Percentiles rank a stretch among this genome's conserved stretches.
phyloP scores from a whole-genome alignment of 2,113 vertebrate species.

The Alectura lathami region DNA sequence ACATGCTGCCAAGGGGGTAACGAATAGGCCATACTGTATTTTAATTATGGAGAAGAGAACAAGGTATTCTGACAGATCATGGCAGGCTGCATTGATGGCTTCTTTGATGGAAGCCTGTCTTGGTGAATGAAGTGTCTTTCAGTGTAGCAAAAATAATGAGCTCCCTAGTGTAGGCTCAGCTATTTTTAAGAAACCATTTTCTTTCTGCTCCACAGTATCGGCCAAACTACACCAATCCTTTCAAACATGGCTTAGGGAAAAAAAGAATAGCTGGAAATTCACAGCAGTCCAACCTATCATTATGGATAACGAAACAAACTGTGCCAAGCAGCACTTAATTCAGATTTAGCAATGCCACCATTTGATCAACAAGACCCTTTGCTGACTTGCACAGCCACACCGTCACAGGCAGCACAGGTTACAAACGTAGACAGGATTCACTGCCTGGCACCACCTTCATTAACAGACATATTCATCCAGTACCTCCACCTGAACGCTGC shows the following conservation, averaged over 20 bases:
- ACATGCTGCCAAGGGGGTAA: neutral
- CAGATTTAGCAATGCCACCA: neutral
- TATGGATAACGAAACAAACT: neutral
- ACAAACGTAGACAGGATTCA: neutral
- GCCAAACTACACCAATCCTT: constrained; percentile 13
- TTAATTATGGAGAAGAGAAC: constrained; percentile 29
- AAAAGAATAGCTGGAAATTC: neutral
- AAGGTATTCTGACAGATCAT: constrained; percentile 31
- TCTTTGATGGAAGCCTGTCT: constrained; percentile 56
- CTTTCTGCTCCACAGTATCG: neutral
- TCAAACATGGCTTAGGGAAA: neutral
- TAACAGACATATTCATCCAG: neutral
- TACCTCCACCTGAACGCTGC: neutral
- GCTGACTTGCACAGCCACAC: neutral
- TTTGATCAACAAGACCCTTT: neutral
- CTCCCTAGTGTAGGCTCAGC: constrained; percentile 51
- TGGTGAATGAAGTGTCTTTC: constrained; percentile 34
- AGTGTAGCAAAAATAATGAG: constrained; percentile 56
- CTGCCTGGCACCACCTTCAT: neutral
- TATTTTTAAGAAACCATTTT: constrained; percentile 51
- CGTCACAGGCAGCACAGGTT: neutral
- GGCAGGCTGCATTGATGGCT: constrained; percentile 5
- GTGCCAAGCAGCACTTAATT: neutral
- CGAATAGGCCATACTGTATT: neutral
- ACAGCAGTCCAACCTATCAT: neutral